Evolutionary conservation across 1,140 invertebrate genomes (phyloP).

Genomic region (Archivesica marissinica): DNA sequence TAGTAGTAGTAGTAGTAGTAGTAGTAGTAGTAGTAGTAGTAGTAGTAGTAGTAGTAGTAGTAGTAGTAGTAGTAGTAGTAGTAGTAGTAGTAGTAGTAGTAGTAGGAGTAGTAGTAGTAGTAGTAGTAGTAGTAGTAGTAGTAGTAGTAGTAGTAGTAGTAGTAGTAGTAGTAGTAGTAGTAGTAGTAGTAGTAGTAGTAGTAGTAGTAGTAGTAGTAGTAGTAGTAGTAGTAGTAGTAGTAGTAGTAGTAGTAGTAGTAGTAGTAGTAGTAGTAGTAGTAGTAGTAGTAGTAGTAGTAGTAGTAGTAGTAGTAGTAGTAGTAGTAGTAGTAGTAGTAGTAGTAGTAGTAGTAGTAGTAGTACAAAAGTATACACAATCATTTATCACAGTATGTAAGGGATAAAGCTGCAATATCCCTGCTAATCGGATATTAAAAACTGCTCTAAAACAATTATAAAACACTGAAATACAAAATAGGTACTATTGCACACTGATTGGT

Average conservation of each 20-base stretch:
- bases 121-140: constrained; percentile 32
- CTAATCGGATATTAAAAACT: too few species aligned
- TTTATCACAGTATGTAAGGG: too few species aligned
- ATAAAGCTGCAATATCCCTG: too few species aligned
- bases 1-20: constrained; percentile 32
- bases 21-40: constrained; percentile 22
- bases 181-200: constrained; percentile 32
- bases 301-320: constrained; percentile 1
- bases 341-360: not conserved
- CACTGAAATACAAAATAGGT: too few species aligned
- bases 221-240: constrained; percentile 2
- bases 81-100: constrained; percentile 28
- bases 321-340: constrained; percentile 27
- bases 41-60: constrained; percentile 21
- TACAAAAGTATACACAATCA: too few species aligned
- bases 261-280: constrained; percentile 3
- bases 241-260: constrained; percentile 28
- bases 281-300: constrained; percentile 24
- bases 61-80: constrained; percentile 25
- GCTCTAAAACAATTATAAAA: too few species aligned
- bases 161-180: constrained; percentile 25
- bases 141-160: constrained; percentile 7
- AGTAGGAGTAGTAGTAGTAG: constrained; percentile 24
- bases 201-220: constrained; percentile 23
- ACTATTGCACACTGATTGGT: too few species aligned